A percentile compares a stretch with the other conserved stretches of the same genome.
Conservation (phyloP, 2,113 vertebrate genomes). For the Nannobrachium achirus region DNA sequence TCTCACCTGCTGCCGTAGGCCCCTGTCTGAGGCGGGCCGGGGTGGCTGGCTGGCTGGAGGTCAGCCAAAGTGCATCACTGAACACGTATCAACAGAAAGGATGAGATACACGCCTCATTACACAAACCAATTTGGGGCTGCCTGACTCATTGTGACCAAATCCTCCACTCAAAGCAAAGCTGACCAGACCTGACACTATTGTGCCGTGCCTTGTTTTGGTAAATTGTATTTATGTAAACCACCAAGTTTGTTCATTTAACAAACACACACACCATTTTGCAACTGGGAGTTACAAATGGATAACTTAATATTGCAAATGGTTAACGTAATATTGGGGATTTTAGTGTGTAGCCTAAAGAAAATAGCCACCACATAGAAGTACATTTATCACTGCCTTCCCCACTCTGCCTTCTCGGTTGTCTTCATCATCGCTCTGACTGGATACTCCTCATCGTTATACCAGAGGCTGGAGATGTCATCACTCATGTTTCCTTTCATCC, state of each 20-base stretch:
- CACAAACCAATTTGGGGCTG: not conserved
- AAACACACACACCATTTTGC: slow-evolving; percentile 17
- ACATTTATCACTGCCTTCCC: slow-evolving; percentile 40
- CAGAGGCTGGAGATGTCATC: slow-evolving; percentile 21
- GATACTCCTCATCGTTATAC: slow-evolving; percentile 29
- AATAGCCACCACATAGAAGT: slow-evolving; percentile 7
- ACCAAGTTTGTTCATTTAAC: too few species aligned
- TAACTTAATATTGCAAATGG: too few species aligned
- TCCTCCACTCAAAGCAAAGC: slow-evolving; percentile 4
- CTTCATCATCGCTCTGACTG: slow-evolving; percentile 28
- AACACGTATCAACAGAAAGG: slow-evolving; percentile 4
- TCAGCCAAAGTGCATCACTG: slow-evolving; percentile 11
- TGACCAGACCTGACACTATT: slow-evolving; percentile 27
- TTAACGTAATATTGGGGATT: too few species aligned
- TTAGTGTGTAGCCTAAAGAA: slow-evolving; percentile 44
- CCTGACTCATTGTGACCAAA: not conserved
- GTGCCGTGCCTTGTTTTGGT: slow-evolving; percentile 10
- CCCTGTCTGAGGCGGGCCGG: too few species aligned
- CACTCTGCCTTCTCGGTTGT: slow-evolving; percentile 7
- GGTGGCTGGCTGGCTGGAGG: too few species aligned
- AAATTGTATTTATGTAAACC: not conserved
- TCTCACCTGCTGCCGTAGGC: slow-evolving; percentile 7
- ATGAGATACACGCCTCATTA: not conserved
- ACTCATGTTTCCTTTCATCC: slow-evolving; percentile 27
- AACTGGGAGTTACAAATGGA: too few species aligned